phyloP scores from a whole-genome alignment of 2,113 vertebrate genomes.

The Leucopternis melanops region DNA sequence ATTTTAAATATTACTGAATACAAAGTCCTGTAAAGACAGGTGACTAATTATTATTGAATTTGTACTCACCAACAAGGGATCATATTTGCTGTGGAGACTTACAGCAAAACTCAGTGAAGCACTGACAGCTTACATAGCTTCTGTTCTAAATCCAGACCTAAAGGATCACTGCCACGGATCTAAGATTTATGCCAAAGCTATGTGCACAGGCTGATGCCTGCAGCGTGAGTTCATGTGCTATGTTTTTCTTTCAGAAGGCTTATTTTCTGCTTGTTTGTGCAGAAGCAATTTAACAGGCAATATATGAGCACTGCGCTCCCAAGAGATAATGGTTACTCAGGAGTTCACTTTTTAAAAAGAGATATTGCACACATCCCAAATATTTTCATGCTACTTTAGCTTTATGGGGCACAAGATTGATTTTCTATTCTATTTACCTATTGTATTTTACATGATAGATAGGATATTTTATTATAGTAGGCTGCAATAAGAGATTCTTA shows the following conservation, averaged over 20 bases:
- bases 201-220: not conserved
- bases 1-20: not conserved
- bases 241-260: not conserved
- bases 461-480: not conserved
- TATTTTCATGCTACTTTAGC: not conserved
- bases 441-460: not conserved
- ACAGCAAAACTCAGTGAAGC: not conserved
- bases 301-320: not conserved
- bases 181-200: not conserved
- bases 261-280: not conserved
- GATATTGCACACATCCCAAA: not conserved
- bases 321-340: not conserved
- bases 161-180: not conserved
- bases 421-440: not conserved
- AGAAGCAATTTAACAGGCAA: not conserved
- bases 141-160: not conserved
- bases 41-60: not conserved
- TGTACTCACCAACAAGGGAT: not conserved
- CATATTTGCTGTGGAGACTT: not conserved
- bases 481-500: constrained; percentile 58
- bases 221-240: not conserved
- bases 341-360: not conserved
- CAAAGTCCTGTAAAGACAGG: not conserved
- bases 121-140: not conserved
- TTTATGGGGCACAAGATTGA: not conserved